These are phyloP conservation scores for Pelecanus crispus DNA, from an alignment of 2,113 vertebrate genomes.

Conservation along the genomic window DNA sequence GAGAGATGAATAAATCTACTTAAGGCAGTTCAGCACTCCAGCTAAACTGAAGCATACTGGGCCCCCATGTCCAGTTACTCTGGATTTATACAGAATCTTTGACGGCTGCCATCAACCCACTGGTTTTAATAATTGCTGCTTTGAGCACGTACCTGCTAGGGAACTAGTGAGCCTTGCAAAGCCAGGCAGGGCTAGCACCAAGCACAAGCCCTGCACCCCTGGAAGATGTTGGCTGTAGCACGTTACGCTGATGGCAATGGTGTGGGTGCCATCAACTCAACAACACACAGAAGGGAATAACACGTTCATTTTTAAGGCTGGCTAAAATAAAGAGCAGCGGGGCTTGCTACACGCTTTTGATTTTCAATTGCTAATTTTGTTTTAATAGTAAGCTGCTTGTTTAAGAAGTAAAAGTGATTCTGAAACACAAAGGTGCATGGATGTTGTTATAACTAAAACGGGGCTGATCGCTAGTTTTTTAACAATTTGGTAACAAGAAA, in stretches of 20 bases:
- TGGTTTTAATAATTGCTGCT: neutral
- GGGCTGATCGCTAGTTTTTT: slow-evolving; percentile 28
- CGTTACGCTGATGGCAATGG: accelerated
- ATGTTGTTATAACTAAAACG: neutral
- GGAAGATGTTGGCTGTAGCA: neutral
- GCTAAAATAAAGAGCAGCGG: neutral
- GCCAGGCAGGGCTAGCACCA: neutral
- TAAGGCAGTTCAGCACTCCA: neutral
- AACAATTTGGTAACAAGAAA: slow-evolving; percentile 41
- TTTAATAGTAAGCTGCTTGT: slow-evolving; percentile 55
- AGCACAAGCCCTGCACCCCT: accelerated
- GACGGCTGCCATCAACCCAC: neutral
- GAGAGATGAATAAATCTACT: slow-evolving; percentile 10
- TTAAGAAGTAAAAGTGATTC: slow-evolving; percentile 30
- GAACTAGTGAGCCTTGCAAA: neutral
- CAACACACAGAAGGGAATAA: neutral
- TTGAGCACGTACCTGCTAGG: neutral
- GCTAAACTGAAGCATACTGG: neutral
- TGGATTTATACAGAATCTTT: neutral
- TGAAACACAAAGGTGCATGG: slow-evolving; percentile 34
- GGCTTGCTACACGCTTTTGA: neutral
- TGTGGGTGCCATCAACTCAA: neutral
- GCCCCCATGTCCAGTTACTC: neutral
- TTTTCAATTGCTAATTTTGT: slow-evolving; percentile 32
- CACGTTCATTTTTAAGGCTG: neutral